Base-by-base conservation (phyloP, 2,888 invertebrate genomes). In the Biston stratarius region DNA sequence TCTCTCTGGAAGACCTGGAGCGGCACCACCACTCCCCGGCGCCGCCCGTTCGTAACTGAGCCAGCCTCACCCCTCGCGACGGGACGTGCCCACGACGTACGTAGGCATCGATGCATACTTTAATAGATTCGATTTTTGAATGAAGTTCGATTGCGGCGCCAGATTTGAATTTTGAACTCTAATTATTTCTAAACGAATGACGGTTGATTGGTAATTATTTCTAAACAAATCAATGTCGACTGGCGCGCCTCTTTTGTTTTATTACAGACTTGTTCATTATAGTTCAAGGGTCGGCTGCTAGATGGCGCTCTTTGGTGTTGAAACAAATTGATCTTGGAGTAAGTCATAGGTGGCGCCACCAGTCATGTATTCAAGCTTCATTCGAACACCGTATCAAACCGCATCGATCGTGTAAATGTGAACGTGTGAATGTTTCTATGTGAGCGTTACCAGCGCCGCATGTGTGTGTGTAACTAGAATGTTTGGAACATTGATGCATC, bases 1-100 rank as follows among this genome's bases (percentile, higher is more conserved):
- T 97, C 71, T 96, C 97, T 67, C 95, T 98, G 66, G 98, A 98
- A 91, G 98, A 98, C 88, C 95, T 98, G 71, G 98, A 98, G 92
- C 95, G 97, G 78, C 95, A 96, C 83, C 96, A 96, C 91, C 97
- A 97, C 90, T 96, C 96, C 74, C 95, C 97, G 45, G 95, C 96
- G 85, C 49, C 49, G 71, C 86, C 90, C 70, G 96, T 96, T 83
- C 96, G 95, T 91, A 96, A 95, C 90, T 95, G 85, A 94, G 69
- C 74, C 12, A 12, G 5, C 53, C 1, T 12, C n/a, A 38, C 58
- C 34, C 0, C 44, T 5, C 34, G 63, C 51, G 69, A 70, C 42
- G 48, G 57, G 60, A 44, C 47, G 53, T 36, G 48, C n/a, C 36
- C 53, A 52, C n/a, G 56, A 63, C 64, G 70, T 71, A 70, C 73